A percentile compares a stretch with the other conserved stretches of the same genome.
These are phyloP conservation scores for Cryptus armator DNA, from an alignment of 2,888 invertebrate species.

Conservation along the genomic window DNA sequence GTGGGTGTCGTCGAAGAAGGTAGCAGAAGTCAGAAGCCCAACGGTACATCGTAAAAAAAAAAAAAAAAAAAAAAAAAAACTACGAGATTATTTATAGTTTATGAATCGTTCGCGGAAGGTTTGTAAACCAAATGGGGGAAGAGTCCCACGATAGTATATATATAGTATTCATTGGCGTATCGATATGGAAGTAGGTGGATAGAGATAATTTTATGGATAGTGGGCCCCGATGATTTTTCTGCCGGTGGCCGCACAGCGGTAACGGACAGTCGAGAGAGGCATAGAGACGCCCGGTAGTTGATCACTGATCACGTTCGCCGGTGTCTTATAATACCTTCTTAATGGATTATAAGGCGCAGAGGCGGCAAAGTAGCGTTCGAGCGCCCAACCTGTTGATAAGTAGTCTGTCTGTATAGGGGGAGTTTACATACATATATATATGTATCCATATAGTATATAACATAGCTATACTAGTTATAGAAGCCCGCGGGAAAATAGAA, in stretches of 20 bases:
- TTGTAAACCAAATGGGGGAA: slow-evolving; percentile 39
- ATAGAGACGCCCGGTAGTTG: slow-evolving; percentile 22
- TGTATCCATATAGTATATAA: not conserved
- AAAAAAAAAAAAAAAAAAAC: slow-evolving; percentile 47
- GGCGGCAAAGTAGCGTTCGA: slow-evolving; percentile 38
- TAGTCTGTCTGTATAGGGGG: slow-evolving; percentile 39
- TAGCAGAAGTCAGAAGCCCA: slow-evolving; percentile 61
- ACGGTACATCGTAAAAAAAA: slow-evolving; percentile 62
- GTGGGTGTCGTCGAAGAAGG: slow-evolving; percentile 58
- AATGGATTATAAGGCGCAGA: slow-evolving; percentile 46
- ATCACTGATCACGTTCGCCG: slow-evolving; percentile 25
- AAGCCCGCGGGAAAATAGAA: slow-evolving; percentile 73
- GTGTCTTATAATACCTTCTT: slow-evolving; percentile 32
- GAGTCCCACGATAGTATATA: slow-evolving; percentile 62
- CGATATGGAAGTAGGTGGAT: slow-evolving; percentile 38
- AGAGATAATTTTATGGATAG: slow-evolving; percentile 53
- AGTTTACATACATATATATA: not conserved
- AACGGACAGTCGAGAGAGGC: slow-evolving; percentile 13
- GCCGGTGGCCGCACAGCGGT: slow-evolving; percentile 39
- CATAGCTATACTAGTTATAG: slow-evolving; percentile 14
- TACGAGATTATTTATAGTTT: slow-evolving; percentile 64
- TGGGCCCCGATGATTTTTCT: slow-evolving; percentile 40
- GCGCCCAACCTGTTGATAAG: slow-evolving; percentile 19
- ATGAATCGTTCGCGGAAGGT: slow-evolving; percentile 24
- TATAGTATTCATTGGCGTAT: slow-evolving; percentile 4